Percentiles rank a stretch among this genome's conserved stretches.
phyloP scores from a whole-genome alignment of 2,113 vertebrate species.

The Pipra filicauda region DNA sequence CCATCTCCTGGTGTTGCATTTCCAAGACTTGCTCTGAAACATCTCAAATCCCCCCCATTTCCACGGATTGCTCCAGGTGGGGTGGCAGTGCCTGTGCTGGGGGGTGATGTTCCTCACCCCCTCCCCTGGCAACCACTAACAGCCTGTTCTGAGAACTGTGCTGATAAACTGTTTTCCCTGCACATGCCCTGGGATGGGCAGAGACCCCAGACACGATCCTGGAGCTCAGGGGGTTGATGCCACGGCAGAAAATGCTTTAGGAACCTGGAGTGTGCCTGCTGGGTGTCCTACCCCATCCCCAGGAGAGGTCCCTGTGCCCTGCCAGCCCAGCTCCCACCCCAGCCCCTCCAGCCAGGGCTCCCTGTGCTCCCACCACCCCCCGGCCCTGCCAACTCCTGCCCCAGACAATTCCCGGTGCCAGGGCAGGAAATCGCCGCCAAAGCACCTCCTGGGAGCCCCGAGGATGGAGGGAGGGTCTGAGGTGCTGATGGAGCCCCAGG shows the following conservation, averaged over 20 bases:
- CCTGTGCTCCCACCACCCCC: rapidly evolving
- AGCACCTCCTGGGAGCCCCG: not conserved
- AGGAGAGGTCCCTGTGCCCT: rapidly evolving
- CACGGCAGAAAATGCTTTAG: not conserved
- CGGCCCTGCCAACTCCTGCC: not conserved
- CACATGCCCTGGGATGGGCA: not conserved
- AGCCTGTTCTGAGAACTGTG: not conserved
- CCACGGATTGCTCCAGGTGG: too few relatives aligned
- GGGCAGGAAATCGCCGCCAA: not conserved
- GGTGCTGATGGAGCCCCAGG: not conserved
- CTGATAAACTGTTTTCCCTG: not conserved
- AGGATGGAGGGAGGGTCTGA: not conserved
- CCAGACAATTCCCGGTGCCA: not conserved
- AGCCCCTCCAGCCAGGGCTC: not conserved
- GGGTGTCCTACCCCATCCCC: not conserved
- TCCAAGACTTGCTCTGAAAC: too few relatives aligned
- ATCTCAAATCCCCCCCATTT: too few relatives aligned
- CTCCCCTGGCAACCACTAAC: too few relatives aligned
- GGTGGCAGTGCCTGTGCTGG: not conserved
- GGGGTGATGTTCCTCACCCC: not conserved
- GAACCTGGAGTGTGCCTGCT: not conserved
- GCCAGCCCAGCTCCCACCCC: not conserved
- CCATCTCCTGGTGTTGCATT: too few relatives aligned
- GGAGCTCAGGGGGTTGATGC: not conserved
- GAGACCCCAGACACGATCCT: not conserved